Evolutionary conservation across 2,888 invertebrate genomes (phyloP), one percentile per base, ranked within the genome.

Genomic region (Pyrochroa serraticornis): DNA sequence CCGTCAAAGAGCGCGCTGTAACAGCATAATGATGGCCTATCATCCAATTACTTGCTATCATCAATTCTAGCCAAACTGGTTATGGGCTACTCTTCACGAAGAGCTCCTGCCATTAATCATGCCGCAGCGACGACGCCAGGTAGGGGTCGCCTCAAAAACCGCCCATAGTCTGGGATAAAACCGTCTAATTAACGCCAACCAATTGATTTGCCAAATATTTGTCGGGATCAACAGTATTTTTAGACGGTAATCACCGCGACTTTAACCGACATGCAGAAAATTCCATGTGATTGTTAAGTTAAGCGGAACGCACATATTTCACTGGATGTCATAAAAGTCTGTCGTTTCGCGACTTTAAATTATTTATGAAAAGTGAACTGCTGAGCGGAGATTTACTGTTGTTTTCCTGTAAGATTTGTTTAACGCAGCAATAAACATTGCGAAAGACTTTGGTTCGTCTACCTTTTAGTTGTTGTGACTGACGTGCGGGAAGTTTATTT

Each of bases 11-110:
- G 73, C 71, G 71, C 67, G 69, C 69, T 70, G 72, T 74, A 74
- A 74, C 73, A 71, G 72, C 68, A 73, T 75, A 75, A 75, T 74
- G 75, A 74, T 67, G 71, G 72, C 66, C 74, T 71, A 75, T 76
- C 75, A 75, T 75, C 76, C 76, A 76, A 76, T 76, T 76, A 76
- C 72, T 71, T 73, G 70, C 74, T 74, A 75, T 75, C 75, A 75
- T 75, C 76, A 75, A 75, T 74, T 72, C 72, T 71, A 71, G 64
- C 67, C 70, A 67, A 72, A 74, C 75, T 71, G 73, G 73, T 74
- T 72, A 71, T 68, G 65, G 69, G 65, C 68, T 68, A 64, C 67
- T 68, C 69, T 70, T 68, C 68, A 66, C 67, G 66, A 64, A 45
- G 53, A 53, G 71, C 69, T 71, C 65, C 72, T 69, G 73, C 66